These are phyloP conservation scores for Heterocephalus glaber DNA, from an alignment of 2,113 vertebrate genomes.

Conservation along the genomic window DNA sequence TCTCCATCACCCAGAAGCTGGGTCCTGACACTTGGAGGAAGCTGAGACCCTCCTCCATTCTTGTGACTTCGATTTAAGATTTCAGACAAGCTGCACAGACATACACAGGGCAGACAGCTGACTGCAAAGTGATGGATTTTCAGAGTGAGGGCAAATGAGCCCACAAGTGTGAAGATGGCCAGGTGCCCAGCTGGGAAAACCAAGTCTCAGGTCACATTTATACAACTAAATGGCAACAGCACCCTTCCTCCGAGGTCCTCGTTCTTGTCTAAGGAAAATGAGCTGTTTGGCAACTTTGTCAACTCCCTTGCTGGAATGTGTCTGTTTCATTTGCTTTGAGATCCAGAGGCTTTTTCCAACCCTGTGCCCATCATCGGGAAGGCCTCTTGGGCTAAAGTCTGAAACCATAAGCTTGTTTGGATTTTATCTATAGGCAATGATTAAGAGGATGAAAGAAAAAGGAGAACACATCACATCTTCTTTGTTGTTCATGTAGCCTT, in stretches of 20 bases:
- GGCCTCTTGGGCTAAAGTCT: not conserved
- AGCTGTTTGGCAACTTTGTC: not conserved
- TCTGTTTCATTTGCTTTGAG: not conserved
- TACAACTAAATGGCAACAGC: not conserved
- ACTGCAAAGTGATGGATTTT: not conserved
- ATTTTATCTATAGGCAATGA: not conserved
- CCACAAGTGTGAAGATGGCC: not conserved
- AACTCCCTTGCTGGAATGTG: not conserved
- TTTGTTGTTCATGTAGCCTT: not conserved
- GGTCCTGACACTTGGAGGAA: not conserved
- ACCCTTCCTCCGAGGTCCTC: not conserved
- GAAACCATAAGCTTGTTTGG: not conserved
- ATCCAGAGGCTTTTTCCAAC: not conserved
- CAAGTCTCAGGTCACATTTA: not conserved
- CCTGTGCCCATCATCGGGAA: too few relatives aligned
- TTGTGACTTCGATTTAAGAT: not conserved
- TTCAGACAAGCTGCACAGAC: not conserved
- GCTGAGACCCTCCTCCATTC: not conserved
- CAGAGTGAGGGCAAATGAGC: not conserved
- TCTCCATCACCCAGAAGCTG: not conserved
- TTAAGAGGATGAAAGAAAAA: not conserved
- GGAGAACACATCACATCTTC: not conserved
- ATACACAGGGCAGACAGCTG: not conserved
- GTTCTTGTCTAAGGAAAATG: not conserved
- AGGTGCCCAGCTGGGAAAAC: not conserved